Evolutionary conservation across 2,113 vertebrate species (phyloP).

Genomic region (Myiopsitta monachus): DNA sequence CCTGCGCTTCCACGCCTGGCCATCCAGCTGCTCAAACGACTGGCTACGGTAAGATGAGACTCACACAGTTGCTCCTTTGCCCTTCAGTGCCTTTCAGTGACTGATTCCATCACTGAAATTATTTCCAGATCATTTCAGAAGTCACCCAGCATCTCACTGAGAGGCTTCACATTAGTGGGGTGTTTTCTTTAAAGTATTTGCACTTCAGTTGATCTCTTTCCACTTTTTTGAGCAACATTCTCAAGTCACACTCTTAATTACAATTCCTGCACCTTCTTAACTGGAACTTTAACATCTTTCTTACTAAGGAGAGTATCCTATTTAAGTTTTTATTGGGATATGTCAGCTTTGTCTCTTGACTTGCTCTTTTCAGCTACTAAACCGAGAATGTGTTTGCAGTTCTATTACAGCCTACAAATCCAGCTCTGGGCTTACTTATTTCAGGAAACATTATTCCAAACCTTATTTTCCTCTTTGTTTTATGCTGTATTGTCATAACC

Average conservation of each 20-base stretch:
- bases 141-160: neutral
- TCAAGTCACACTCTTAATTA: neutral
- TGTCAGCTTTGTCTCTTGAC: neutral
- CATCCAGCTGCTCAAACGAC: constrained; percentile 94
- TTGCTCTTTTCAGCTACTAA: neutral
- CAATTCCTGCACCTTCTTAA: neutral
- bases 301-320: neutral
- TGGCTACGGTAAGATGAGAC: constrained; percentile 83
- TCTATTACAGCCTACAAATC: neutral
- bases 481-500: neutral
- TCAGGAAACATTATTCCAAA: neutral
- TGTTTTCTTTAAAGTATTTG: neutral
- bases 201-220: neutral
- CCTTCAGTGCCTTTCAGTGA: neutral
- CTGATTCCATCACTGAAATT: neutral
- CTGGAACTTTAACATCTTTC: neutral
- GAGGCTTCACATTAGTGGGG: neutral
- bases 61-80: neutral
- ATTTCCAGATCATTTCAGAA: neutral
- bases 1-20: constrained; percentile 92
- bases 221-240: neutral
- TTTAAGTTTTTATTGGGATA: neutral
- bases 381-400: neutral
- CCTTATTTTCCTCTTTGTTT: neutral
- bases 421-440: neutral